phyloP scores from a whole-genome alignment of 2,113 vertebrate genomes.

The Centropus unirufus region DNA sequence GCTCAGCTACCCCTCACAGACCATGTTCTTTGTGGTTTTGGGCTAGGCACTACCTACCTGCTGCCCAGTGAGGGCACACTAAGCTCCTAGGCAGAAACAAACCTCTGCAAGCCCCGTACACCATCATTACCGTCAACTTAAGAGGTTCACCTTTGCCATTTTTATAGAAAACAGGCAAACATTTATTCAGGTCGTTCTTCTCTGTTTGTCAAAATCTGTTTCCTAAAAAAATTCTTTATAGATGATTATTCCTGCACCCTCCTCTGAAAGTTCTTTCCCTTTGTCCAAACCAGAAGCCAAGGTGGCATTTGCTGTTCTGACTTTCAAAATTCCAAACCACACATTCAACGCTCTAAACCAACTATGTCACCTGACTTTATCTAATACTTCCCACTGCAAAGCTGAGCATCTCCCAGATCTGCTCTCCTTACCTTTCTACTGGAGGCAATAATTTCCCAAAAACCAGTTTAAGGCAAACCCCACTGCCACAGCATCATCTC shows the following conservation, averaged over 20 bases:
- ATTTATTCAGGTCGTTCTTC: neutral
- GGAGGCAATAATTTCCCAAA: neutral
- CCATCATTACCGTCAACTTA: neutral
- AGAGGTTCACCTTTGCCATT: neutral
- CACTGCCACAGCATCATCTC: neutral
- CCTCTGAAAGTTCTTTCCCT: neutral
- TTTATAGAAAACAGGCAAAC: neutral
- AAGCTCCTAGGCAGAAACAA: neutral
- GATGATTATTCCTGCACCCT: neutral
- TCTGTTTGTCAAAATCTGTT: neutral
- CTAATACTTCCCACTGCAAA: neutral
- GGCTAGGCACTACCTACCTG: neutral
- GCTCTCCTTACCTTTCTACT: neutral
- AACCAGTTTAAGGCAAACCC: neutral
- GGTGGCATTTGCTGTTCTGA: neutral
- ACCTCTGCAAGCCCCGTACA: neutral
- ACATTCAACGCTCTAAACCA: neutral
- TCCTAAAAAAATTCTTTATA: neutral
- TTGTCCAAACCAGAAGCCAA: neutral
- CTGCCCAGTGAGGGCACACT: neutral
- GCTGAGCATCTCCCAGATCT: neutral
- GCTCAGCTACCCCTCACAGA: neutral
- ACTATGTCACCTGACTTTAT: neutral
- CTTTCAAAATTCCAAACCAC: neutral
- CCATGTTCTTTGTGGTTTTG: neutral